Conservation (phyloP, 2,113 vertebrate species). For the Ursus arctos region DNA sequence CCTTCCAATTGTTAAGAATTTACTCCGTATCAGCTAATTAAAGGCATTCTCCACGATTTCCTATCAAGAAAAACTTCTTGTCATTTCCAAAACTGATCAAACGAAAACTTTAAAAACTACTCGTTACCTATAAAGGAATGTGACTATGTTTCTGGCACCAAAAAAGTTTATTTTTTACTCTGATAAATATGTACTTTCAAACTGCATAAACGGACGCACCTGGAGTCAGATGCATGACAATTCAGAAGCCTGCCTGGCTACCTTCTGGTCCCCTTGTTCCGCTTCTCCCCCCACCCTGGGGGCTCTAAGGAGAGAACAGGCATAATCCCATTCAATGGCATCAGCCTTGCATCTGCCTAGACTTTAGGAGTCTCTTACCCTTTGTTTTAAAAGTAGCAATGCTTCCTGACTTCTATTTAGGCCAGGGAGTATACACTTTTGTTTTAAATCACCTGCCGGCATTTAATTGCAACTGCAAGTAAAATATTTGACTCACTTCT, state of each 20-base stretch:
- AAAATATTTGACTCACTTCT: constrained; percentile 84
- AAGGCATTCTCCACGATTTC: not conserved
- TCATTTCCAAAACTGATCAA: not conserved
- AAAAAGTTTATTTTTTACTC: not conserved
- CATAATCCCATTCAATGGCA: accelerated
- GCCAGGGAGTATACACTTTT: not conserved
- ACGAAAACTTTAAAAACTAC: not conserved
- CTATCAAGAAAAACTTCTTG: not conserved
- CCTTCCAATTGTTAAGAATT: not conserved
- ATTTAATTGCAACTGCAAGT: constrained; percentile 64
- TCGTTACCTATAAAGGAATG: not conserved
- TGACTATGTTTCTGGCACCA: not conserved
- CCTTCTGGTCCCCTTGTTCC: not conserved
- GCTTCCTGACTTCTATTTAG: not conserved
- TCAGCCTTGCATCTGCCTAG: not conserved
- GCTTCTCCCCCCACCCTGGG: too few species aligned
- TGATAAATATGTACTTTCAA: not conserved
- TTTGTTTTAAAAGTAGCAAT: constrained; percentile 1
- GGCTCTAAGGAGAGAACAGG: not conserved
- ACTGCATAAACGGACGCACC: not conserved
- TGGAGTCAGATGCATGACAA: accelerated
- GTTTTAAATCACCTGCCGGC: constrained; percentile 73
- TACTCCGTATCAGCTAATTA: not conserved
- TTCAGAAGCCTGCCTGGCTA: not conserved
- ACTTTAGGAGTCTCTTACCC: not conserved